A percentile compares a stretch with the other conserved stretches of the same genome.
These are phyloP conservation scores for Myotis pilosus DNA, from an alignment of 2,797 vertebrate genomes.

Conservation along the genomic window DNA sequence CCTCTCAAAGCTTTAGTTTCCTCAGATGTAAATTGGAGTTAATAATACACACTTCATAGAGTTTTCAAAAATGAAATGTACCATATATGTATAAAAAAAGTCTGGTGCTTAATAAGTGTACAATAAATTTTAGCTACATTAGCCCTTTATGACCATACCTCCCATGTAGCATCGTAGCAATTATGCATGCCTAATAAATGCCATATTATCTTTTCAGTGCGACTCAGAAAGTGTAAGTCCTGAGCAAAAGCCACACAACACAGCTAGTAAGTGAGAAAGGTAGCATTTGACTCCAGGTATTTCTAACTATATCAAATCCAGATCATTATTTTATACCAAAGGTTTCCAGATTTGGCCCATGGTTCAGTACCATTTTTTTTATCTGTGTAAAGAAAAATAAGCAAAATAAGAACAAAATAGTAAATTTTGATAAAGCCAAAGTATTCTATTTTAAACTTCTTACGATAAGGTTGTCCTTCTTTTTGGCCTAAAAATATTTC, in stretches of 20 bases:
- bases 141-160: background rate
- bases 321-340: background rate
- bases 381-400: background rate
- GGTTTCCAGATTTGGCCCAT: background rate
- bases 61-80: background rate
- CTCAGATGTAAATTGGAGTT: background rate
- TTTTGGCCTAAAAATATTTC: slow-evolving; percentile 24
- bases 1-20: background rate
- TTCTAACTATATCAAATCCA: background rate
- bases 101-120: background rate
- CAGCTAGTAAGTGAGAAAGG: background rate
- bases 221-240: background rate
- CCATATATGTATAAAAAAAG: background rate
- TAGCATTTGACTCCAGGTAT: background rate
- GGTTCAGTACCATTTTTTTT: background rate
- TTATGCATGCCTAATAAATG: background rate
- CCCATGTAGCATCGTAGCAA: background rate
- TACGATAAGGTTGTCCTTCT: background rate
- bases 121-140: background rate
- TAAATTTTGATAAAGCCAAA: slow-evolving; percentile 21
- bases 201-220: background rate
- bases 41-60: background rate
- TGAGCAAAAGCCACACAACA: background rate
- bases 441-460: slow-evolving; percentile 2
- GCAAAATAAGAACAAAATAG: background rate